Percentiles rank a stretch among this genome's conserved stretches.
Evolutionary conservation across 2,113 vertebrate species (phyloP).

Genomic region (Balaeniceps rex): DNA sequence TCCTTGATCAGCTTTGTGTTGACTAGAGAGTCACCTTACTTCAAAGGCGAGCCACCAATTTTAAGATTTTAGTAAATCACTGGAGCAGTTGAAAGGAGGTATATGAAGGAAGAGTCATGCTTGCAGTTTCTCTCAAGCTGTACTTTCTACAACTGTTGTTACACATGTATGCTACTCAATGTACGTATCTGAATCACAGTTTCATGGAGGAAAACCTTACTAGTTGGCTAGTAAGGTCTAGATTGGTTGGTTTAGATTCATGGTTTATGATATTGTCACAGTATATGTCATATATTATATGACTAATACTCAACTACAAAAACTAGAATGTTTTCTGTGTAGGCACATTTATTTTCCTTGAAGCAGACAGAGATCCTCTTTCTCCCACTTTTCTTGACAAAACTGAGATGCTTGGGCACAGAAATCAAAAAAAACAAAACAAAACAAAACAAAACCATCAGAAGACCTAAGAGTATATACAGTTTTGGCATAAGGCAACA

Average conservation of each 20-base stretch:
- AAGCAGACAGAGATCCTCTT: background rate
- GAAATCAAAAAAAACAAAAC: background rate
- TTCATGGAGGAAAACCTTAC: background rate
- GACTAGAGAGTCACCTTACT: conserved; percentile 7
- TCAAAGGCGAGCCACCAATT: background rate
- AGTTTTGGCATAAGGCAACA: background rate
- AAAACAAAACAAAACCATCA: no score
- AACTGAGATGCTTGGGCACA: background rate
- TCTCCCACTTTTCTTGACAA: background rate
- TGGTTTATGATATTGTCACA: background rate
- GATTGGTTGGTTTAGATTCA: background rate
- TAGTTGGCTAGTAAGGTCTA: background rate
- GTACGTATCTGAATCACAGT: background rate
- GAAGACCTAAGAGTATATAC: background rate
- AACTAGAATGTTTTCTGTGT: background rate
- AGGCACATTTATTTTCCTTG: background rate
- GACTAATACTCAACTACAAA: background rate
- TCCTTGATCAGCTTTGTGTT: conserved; percentile 18
- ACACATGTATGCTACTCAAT: background rate
- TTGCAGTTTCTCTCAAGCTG: background rate
- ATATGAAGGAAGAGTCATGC: background rate
- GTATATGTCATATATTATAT: background rate
- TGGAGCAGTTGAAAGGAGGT: background rate
- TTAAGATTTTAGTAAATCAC: background rate
- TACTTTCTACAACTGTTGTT: background rate